phyloP scores from a whole-genome alignment of 1,140 invertebrate species.

The Sycophaga agraensis region DNA sequence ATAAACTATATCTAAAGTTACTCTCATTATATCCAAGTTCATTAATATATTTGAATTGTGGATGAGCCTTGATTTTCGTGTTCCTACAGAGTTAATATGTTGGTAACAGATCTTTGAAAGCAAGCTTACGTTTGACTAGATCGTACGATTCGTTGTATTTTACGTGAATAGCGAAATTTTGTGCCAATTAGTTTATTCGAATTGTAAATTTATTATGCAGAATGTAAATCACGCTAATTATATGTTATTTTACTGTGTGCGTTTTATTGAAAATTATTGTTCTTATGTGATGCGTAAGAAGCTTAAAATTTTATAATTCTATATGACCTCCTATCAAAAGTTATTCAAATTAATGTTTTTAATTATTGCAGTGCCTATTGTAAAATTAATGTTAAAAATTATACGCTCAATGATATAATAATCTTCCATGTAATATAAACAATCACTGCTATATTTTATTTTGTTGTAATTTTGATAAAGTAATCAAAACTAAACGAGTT shows the following conservation, averaged over 20 bases:
- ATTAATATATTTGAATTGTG: constrained; percentile 32
- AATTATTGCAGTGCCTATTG: neutral
- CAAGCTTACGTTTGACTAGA: neutral
- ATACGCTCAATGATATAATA: constrained; percentile 1
- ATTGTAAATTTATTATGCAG: constrained; percentile 17
- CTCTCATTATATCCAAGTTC: constrained; percentile 32
- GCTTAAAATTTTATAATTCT: constrained; percentile 9
- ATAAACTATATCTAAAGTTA: constrained; percentile 30
- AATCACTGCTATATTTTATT: constrained; percentile 9
- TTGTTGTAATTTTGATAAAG: neutral
- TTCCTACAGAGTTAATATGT: constrained; percentile 35
- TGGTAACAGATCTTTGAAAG: constrained; percentile 22
- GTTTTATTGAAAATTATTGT: constrained; percentile 25
- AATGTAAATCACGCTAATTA: constrained; percentile 19
- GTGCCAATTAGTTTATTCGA: constrained; percentile 36
- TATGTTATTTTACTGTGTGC: constrained; percentile 6
- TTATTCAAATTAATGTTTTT: neutral
- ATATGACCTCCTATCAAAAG: constrained; percentile 17
- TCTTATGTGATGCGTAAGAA: neutral
- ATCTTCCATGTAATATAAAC: constrained; percentile 15
- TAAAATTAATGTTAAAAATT: neutral
- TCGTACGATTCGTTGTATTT: constrained; percentile 11
- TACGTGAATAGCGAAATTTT: constrained; percentile 25
- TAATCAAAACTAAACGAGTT: constrained; percentile 7
- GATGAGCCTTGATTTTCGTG: constrained; percentile 37